These are phyloP conservation scores for Brotula barbata DNA, from an alignment of 2,797 vertebrate genomes.

Conservation along the genomic window DNA sequence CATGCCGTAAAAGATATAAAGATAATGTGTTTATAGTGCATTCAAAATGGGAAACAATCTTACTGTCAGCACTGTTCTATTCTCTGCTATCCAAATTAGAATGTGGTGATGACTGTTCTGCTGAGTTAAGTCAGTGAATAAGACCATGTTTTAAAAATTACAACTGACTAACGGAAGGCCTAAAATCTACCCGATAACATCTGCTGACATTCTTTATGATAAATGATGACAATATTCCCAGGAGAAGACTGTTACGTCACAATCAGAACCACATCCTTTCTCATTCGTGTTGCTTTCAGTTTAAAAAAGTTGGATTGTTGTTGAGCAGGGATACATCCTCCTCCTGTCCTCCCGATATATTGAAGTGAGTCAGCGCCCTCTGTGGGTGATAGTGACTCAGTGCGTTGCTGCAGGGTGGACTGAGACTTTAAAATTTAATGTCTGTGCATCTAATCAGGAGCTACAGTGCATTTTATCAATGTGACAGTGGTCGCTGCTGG, in stretches of 20 bases:
- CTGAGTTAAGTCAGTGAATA: too few relatives aligned
- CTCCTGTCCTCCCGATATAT: neutral
- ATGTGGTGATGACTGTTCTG: too few relatives aligned
- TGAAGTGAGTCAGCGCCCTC: conserved; percentile 30
- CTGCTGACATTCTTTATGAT: too few relatives aligned
- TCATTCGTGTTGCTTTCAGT: too few relatives aligned
- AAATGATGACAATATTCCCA: too few relatives aligned
- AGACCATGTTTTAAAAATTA: neutral
- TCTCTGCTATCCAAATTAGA: neutral
- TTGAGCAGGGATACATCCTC: neutral
- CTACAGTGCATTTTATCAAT: conserved; percentile 37
- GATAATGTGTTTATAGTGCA: neutral
- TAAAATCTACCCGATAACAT: neutral
- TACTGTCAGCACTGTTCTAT: neutral
- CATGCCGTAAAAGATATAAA: conserved; percentile 10
- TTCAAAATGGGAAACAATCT: conserved; percentile 4
- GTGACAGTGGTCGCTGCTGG: neutral
- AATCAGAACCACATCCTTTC: too few relatives aligned
- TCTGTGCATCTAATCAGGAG: conserved; percentile 31
- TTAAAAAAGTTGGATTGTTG: too few relatives aligned
- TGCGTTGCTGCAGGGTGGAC: conserved; percentile 45
- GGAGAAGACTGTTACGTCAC: too few relatives aligned
- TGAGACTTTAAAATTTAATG: conserved; percentile 39
- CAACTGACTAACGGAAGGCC: neutral
- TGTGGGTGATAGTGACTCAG: conserved; percentile 31